phyloP scores from a whole-genome alignment of 2,797 vertebrate species.

The Alectoris magna region DNA sequence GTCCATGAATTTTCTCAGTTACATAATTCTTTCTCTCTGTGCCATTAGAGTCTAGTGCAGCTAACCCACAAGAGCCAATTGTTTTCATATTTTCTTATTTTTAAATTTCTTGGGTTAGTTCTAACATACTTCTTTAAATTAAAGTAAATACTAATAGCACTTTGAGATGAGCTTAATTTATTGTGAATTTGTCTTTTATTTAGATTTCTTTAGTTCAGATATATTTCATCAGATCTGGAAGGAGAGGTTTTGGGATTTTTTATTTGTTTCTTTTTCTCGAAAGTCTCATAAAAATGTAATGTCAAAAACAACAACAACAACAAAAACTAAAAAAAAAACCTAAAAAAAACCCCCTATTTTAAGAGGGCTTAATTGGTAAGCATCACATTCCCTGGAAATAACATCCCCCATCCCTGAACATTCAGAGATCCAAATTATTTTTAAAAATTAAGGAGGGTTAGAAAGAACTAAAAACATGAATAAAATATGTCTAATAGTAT shows the following conservation, averaged over 20 bases:
- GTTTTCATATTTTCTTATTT: background rate
- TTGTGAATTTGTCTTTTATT: background rate
- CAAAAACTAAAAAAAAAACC: too few species aligned
- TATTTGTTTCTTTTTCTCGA: background rate
- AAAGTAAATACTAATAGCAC: background rate
- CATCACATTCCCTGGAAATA: background rate
- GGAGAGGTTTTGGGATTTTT: accelerated
- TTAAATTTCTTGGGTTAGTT: background rate
- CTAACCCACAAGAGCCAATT: too few species aligned
- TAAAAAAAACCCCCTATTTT: background rate
- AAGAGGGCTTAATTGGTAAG: background rate
- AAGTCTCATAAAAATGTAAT: background rate
- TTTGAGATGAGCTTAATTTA: background rate
- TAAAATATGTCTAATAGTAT: background rate
- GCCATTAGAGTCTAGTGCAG: too few species aligned
- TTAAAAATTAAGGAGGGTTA: background rate
- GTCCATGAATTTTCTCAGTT: too few species aligned
- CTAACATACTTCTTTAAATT: background rate
- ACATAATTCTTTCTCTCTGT: too few species aligned
- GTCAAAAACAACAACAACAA: background rate
- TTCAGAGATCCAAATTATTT: background rate
- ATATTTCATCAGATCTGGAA: background rate
- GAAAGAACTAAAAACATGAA: background rate
- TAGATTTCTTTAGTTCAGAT: background rate
- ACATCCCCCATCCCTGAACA: background rate